Evolutionary conservation across 2,888 invertebrate genomes (phyloP).

Genomic region (Octonoba sinensis): DNA sequence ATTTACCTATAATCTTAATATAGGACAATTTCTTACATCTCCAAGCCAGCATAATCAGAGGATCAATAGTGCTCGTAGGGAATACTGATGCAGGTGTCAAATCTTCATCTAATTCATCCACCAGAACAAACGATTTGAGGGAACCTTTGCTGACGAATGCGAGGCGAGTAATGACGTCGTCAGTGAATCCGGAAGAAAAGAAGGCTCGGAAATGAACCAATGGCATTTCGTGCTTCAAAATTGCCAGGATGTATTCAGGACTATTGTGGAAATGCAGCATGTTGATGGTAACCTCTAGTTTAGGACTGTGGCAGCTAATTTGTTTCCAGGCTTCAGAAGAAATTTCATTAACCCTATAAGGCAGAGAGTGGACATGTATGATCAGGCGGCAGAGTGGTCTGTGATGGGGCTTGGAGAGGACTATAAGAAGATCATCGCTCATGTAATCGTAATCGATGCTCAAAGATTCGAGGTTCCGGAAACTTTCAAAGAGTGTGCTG

Average conservation of each 20-base stretch:
- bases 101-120: slow-evolving; percentile 74
- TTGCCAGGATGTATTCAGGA: slow-evolving; percentile 77
- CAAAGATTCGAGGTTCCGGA: slow-evolving; percentile 76
- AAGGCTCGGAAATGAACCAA: slow-evolving; percentile 81
- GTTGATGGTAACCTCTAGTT: slow-evolving; percentile 76
- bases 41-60: slow-evolving; percentile 79
- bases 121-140: slow-evolving; percentile 77
- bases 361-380: slow-evolving; percentile 80
- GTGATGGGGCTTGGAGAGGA: slow-evolving; percentile 67
- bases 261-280: slow-evolving; percentile 81
- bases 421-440: slow-evolving; percentile 68
- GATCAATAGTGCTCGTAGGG: slow-evolving; percentile 72
- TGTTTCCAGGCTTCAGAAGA: slow-evolving; percentile 78
- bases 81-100: slow-evolving; percentile 30
- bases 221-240: slow-evolving; percentile 80
- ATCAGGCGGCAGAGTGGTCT: slow-evolving; percentile 73
- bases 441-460: slow-evolving; percentile 73
- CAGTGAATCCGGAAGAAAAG: slow-evolving; percentile 79
- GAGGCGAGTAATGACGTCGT: slow-evolving; percentile 75
- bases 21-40: slow-evolving; percentile 76
- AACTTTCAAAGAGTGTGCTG: slow-evolving; percentile 76
- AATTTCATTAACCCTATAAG: slow-evolving; percentile 77
- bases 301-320: slow-evolving; percentile 74
- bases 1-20: slow-evolving; percentile 75
- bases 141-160: slow-evolving; percentile 70